These are phyloP conservation scores for Leuciscus idus DNA, from an alignment of 2,113 vertebrate species.

Conservation along the genomic window DNA sequence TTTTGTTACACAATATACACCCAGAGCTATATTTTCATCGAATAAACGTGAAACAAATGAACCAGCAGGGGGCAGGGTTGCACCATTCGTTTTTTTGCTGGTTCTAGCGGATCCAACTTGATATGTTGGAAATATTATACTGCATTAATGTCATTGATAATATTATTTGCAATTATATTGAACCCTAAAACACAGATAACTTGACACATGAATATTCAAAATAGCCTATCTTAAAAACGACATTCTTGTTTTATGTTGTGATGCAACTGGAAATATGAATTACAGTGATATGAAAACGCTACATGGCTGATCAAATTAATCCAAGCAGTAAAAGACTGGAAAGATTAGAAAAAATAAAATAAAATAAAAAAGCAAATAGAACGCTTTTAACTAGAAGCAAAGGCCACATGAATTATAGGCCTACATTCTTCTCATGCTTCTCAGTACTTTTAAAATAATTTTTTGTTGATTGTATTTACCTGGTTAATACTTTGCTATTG, in stretches of 20 bases:
- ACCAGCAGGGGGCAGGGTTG: conserved; percentile 53
- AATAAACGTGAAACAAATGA: not conserved
- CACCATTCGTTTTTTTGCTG: conserved; percentile 12
- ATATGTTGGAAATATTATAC: not conserved
- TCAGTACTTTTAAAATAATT: not conserved
- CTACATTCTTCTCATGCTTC: not conserved
- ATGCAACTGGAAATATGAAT: not conserved
- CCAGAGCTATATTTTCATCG: not conserved
- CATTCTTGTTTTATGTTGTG: not conserved
- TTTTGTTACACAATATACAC: not conserved
- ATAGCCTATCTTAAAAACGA: not conserved
- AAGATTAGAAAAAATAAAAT: not conserved
- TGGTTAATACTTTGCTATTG: not conserved
- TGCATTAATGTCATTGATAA: not conserved
- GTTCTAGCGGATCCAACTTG: not conserved
- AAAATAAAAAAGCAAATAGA: no score
- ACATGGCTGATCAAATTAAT: not conserved
- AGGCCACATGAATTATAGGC: not conserved
- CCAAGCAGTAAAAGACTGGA: not conserved
- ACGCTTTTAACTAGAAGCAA: not conserved
- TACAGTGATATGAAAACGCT: not conserved
- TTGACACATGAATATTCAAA: not conserved
- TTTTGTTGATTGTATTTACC: not conserved
- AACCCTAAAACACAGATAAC: not conserved
- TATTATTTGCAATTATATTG: not conserved